Evolutionary conservation across 2,797 vertebrate species (phyloP).

Genomic region (Xerus rutilus): DNA sequence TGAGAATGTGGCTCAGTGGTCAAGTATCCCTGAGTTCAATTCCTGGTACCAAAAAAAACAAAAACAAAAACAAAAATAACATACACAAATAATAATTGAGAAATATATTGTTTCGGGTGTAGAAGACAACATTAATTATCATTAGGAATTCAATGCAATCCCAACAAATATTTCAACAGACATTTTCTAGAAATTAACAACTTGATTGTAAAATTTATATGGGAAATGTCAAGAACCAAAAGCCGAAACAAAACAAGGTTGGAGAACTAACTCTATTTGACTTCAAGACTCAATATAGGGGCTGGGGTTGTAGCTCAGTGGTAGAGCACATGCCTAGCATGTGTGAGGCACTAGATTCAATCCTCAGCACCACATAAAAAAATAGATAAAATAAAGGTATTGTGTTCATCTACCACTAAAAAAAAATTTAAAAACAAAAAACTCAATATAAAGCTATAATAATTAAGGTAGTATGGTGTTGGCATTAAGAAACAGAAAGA

Average conservation of each 20-base stretch:
- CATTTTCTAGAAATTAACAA: slow-evolving; percentile 20
- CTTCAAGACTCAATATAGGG: not conserved
- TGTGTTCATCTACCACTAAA: too few relatives aligned
- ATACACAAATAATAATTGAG: slow-evolving; percentile 15
- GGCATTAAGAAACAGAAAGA: not conserved
- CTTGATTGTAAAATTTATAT: not conserved
- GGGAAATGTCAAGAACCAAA: slow-evolving; percentile 2
- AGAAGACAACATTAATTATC: not conserved
- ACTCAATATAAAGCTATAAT: not conserved
- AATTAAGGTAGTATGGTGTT: not conserved
- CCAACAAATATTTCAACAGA: slow-evolving; percentile 1
- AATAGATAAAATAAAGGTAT: too few relatives aligned
- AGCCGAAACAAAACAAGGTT: slow-evolving; percentile 6
- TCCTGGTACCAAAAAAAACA: too few relatives aligned
- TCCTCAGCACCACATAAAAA: too few relatives aligned
- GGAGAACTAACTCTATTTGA: not conserved
- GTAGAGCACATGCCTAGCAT: too few relatives aligned
- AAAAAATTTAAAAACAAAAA: too few relatives aligned
- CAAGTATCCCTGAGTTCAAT: too few relatives aligned
- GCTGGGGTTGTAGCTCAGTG: too few relatives aligned
- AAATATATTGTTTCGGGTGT: not conserved
- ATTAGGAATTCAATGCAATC: not conserved
- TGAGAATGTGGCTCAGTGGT: too few relatives aligned
- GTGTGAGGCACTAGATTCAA: too few relatives aligned
- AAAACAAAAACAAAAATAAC: too few relatives aligned